Evolutionary conservation across 2,797 vertebrate species (phyloP), one percentile per base, ranked within the genome.

Genomic region (Valencia hispanica): DNA sequence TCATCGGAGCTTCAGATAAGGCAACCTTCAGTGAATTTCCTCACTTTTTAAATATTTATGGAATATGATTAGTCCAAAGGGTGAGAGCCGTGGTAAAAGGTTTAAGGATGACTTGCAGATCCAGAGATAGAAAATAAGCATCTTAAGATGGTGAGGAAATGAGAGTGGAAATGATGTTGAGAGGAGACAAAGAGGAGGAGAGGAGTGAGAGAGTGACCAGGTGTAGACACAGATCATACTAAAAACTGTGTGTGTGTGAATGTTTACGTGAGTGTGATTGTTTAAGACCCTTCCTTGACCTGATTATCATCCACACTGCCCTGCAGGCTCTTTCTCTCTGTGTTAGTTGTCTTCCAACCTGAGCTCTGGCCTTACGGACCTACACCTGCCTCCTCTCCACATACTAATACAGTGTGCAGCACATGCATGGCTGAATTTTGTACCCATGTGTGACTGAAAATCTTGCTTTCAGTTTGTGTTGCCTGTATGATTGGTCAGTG

Each of bases 11-110:
- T 79, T 68, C 86, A 91, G 93, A 94, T 94, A 93, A 94, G 88
- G 90, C 84, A 90, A 92, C 92, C 90, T 93, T 87, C 77, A 89
- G 93, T 91, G 93, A 88, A 92, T 93, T 91, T 88, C 69, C 45
- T 45, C 70, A 85, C 84, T 79, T 84, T 91, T 90, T 88, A 93
- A 93, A 94, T 95, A 93, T 94, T 92, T 91, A 94, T 95, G 90
- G 88, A 87, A 89, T 87, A 84, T 51, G 89, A 94, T 94, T 95
- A 94, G 88, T 89, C 89, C 72, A 72, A 75, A 4, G 91, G 92
- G 91, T 88, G 88, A 87, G 79, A 86, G 83, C 84, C 73, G 70
- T 87, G 88, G 89, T 92, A 90, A 92, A 93, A 89, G 89, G 92
- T 92, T 95, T 95, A 91, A 92, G 86, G 80, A 91, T 88, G 90